These are phyloP conservation scores for Rotaria sp. DNA, from an alignment of 2,888 invertebrate species.

Conservation along the genomic window DNA sequence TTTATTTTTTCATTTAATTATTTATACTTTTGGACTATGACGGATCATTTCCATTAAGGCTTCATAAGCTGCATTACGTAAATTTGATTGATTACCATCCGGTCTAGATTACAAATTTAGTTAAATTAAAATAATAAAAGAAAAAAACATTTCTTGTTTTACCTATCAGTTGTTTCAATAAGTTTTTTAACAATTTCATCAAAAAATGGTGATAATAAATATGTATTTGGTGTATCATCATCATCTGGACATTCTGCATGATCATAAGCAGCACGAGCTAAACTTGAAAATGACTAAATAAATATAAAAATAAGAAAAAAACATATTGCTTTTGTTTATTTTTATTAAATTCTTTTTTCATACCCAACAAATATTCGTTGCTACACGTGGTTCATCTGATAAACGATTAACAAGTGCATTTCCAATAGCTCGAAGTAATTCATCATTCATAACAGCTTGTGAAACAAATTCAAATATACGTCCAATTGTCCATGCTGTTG, in stretches of 20 bases:
- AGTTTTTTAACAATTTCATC: conserved; percentile 83
- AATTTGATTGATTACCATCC: conserved; percentile 78
- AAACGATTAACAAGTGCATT: conserved; percentile 45
- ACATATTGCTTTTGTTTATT: too few relatives aligned
- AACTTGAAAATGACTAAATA: conserved; percentile 70
- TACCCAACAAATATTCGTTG: conserved; percentile 96
- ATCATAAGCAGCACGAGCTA: conserved; percentile 93
- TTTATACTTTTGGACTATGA: conserved; percentile 70
- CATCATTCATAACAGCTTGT: conserved; percentile 33
- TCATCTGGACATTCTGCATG: conserved; percentile 59
- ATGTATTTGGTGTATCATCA: conserved; percentile 70
- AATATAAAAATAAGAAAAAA: not conserved
- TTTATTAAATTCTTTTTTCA: conserved; percentile 29
- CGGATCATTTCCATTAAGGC: conserved; percentile 99
- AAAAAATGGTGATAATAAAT: conserved; percentile 84
- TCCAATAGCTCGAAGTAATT: conserved; percentile 34
- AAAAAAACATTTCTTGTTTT: not conserved
- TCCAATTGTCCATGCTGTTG: conserved; percentile 95
- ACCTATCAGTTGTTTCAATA: conserved; percentile 77
- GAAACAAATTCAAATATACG: conserved; percentile 76
- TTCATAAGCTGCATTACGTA: conserved; percentile 93
- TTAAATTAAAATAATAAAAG: not conserved
- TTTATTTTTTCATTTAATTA: not conserved
- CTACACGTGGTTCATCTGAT: conserved; percentile 61
- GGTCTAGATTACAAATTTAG: conserved; percentile 57